Evolutionary conservation across 2,797 vertebrate genomes (phyloP).

Genomic region (Cynopterus sphinx): DNA sequence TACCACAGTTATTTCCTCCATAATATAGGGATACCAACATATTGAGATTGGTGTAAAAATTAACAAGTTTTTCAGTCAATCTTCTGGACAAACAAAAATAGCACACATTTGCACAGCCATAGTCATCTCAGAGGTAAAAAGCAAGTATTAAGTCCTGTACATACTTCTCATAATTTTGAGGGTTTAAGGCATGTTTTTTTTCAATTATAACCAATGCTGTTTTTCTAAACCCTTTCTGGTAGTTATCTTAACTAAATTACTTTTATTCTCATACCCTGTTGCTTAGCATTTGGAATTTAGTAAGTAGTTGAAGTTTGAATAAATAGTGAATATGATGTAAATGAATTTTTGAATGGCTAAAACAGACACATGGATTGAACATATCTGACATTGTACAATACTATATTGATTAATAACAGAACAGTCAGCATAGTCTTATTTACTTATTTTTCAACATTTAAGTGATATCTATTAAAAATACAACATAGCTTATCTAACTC

Average conservation of each 20-base stretch:
- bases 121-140: background rate
- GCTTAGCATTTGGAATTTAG: slow-evolving; percentile 9
- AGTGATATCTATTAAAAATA: slow-evolving; percentile 28
- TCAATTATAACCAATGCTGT: background rate
- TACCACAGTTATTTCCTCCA: background rate
- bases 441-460: slow-evolving; percentile 21
- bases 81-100: background rate
- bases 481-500: background rate
- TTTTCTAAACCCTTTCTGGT: background rate
- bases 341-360: background rate
- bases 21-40: background rate
- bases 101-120: background rate
- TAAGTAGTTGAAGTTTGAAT: background rate
- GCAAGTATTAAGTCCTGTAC: background rate
- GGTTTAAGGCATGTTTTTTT: background rate
- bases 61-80: background rate
- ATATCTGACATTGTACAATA: background rate
- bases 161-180: background rate
- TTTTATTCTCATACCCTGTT: background rate
- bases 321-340: background rate
- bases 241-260: background rate
- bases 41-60: background rate
- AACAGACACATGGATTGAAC: background rate
- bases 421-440: background rate
- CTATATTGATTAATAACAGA: background rate